phyloP scores from a whole-genome alignment of 2,888 invertebrate species.

The Ommatoiulus sabulosus region DNA sequence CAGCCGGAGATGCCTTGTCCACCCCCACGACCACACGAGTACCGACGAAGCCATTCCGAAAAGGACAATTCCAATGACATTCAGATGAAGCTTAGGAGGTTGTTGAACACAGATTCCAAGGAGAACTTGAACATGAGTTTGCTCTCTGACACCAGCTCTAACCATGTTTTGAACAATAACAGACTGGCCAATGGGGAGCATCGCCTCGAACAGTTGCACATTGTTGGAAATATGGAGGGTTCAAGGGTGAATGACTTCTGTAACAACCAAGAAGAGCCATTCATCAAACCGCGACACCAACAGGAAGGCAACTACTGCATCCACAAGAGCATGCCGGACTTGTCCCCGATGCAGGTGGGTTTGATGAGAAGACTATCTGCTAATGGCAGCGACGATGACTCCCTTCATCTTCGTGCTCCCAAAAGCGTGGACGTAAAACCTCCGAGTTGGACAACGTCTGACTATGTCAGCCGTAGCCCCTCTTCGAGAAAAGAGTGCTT shows the following conservation, averaged over 20 bases:
- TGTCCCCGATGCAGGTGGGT: conserved; percentile 65
- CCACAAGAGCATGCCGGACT: conserved; percentile 86
- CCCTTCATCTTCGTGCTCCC: conserved; percentile 53
- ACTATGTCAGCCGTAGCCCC: conserved; percentile 63
- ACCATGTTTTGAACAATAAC: conserved; percentile 4
- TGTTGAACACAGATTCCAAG: conserved; percentile 80
- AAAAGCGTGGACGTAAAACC: conserved; percentile 58
- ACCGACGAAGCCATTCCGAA: conserved; percentile 61
- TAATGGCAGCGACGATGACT: conserved; percentile 2
- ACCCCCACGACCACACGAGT: conserved; percentile 58
- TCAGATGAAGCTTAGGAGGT: conserved; percentile 81
- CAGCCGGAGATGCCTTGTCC: conserved; percentile 56
- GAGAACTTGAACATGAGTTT: conserved; percentile 71
- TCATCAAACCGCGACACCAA: conserved; percentile 58
- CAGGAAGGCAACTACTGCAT: conserved; percentile 60
- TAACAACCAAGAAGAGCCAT: conserved; percentile 49
- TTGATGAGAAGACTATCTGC: background rate
- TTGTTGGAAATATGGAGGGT: background rate
- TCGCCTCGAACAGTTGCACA: background rate
- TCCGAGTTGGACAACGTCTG: conserved; percentile 61
- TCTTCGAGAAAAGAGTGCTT: conserved; percentile 59
- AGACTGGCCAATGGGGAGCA: background rate
- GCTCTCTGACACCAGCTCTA: background rate
- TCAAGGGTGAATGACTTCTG: background rate
- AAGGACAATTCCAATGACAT: conserved; percentile 71